phyloP scores from a whole-genome alignment of 2,113 vertebrate species.

The Trematocara variabile region DNA sequence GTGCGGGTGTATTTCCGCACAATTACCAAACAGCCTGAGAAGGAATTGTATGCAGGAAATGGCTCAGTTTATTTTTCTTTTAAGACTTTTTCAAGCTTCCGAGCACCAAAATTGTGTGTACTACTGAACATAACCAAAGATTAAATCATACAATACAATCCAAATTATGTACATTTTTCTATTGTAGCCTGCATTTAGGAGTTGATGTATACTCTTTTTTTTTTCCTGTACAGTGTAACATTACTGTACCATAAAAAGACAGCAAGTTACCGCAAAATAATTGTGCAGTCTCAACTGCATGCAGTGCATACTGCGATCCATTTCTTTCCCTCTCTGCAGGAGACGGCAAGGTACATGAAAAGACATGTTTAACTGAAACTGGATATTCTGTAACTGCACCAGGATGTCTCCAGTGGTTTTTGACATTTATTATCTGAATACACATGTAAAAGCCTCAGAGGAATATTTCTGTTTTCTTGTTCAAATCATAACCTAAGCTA shows the following conservation, averaged over 20 bases:
- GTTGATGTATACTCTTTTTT: neutral
- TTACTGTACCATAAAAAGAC: conserved; percentile 60
- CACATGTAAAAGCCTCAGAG: neutral
- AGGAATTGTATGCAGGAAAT: neutral
- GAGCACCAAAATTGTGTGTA: neutral
- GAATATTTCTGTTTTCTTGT: neutral
- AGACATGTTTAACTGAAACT: neutral
- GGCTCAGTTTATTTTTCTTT: neutral
- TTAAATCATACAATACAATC: conserved; percentile 29
- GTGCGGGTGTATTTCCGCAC: neutral
- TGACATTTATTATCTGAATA: neutral
- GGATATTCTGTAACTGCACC: neutral
- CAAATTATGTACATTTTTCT: conserved; percentile 31
- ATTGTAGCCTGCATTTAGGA: conserved; percentile 32
- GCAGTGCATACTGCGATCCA: neutral
- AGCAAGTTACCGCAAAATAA: conserved; percentile 21
- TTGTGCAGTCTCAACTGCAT: neutral
- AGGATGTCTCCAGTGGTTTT: neutral
- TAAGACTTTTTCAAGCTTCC: neutral
- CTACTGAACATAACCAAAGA: neutral
- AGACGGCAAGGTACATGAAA: neutral
- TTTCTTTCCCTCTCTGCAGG: conserved; percentile 14
- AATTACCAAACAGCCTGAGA: neutral
- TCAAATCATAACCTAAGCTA: neutral
- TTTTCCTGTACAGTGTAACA: conserved; percentile 6